Evolutionary conservation across 2,888 invertebrate genomes (phyloP).

Genomic region (Herminia tarsipennalis): DNA sequence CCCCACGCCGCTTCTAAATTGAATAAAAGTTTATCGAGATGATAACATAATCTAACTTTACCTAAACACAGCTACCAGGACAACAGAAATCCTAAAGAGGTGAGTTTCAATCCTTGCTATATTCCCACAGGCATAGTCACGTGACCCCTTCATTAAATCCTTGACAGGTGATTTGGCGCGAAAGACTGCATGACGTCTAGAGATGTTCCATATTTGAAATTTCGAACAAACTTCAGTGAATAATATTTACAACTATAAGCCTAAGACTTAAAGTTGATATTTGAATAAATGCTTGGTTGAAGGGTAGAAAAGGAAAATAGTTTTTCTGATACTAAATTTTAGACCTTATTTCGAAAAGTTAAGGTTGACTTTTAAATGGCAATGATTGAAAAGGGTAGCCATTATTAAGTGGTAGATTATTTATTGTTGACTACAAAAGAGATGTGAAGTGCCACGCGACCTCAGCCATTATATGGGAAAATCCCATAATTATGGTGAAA

Average conservation of each 20-base stretch:
- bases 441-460: constrained; percentile 64
- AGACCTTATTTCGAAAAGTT: too few relatives aligned
- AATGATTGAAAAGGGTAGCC: not conserved
- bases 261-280: too few relatives aligned
- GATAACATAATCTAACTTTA: too few relatives aligned
- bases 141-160: constrained; percentile 58
- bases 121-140: constrained; percentile 45
- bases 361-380: constrained; percentile 8
- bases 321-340: too few relatives aligned
- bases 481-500: constrained; percentile 62
- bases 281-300: too few relatives aligned
- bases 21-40: too few relatives aligned
- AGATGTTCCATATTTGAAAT: constrained; percentile 15
- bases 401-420: not conserved
- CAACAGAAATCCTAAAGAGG: constrained; percentile 16
- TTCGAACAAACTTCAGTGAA: not conserved
- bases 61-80: constrained; percentile 30
- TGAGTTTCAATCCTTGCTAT: not conserved
- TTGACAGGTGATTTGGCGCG: constrained; percentile 66
- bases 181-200: constrained; percentile 48
- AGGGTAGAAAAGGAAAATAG: too few relatives aligned
- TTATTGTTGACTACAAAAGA: constrained; percentile 60
- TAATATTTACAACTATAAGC: not conserved
- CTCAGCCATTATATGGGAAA: constrained; percentile 54
- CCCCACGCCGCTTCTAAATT: too few relatives aligned